Evolutionary conservation across 2,113 vertebrate genomes (phyloP).

Genomic region (Hyaena hyaena): DNA sequence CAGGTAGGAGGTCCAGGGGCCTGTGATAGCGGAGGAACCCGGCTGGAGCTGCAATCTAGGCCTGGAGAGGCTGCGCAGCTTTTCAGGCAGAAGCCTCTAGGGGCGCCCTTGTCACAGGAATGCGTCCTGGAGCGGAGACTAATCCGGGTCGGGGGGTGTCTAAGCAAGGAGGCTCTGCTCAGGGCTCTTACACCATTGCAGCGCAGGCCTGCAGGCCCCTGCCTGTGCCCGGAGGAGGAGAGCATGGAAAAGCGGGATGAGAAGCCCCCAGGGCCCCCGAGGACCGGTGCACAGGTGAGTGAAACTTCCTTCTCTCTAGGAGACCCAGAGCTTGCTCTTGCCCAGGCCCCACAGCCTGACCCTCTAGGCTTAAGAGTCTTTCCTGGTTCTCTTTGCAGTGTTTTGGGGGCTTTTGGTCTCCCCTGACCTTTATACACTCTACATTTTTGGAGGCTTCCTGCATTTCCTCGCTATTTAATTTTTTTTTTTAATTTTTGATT

Average conservation of each 20-base stretch:
- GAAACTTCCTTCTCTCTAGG: background rate
- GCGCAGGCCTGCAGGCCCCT: background rate
- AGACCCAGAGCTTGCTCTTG: background rate
- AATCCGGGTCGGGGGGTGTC: background rate
- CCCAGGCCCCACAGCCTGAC: background rate
- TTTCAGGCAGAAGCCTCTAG: background rate
- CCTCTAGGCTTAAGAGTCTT: background rate
- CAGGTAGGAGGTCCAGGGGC: background rate
- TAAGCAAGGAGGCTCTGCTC: background rate
- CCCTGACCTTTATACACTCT: background rate
- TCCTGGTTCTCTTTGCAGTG: background rate
- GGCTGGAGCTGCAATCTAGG: background rate
- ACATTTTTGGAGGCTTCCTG: background rate
- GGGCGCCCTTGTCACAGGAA: background rate
- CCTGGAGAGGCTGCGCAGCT: background rate
- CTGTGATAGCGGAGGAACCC: background rate
- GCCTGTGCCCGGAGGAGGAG: background rate
- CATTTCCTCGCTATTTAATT: background rate
- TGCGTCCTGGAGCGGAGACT: background rate
- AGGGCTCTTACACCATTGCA: background rate
- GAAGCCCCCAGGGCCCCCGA: background rate
- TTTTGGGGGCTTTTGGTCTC: background rate
- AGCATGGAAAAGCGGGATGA: conserved; percentile 62
- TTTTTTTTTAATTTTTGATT: too few relatives aligned
- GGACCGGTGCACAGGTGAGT: conserved; percentile 29